phyloP scores from a whole-genome alignment of 2,113 vertebrate species.

The Brevimyrus niger region DNA sequence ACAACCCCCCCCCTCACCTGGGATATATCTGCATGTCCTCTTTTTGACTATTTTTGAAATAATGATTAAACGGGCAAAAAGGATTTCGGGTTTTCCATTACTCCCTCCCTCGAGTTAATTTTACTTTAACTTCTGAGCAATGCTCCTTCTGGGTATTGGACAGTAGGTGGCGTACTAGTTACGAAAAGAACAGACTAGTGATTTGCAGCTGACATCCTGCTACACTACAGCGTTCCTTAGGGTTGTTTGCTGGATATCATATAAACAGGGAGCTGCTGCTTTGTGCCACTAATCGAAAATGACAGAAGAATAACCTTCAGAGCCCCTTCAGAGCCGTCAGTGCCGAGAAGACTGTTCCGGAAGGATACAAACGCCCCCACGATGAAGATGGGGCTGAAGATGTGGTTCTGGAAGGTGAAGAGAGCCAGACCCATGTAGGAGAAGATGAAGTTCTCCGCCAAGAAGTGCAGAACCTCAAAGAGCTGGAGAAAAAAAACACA shows the following conservation, averaged over 20 bases:
- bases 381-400: conserved; percentile 93
- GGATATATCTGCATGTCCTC: not conserved
- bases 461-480: conserved; percentile 90
- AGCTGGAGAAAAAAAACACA: conserved; percentile 57
- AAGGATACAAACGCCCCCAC: conserved; percentile 95
- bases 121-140: not conserved
- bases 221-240: not conserved
- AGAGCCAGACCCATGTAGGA: conserved; percentile 95
- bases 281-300: not conserved
- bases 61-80: not conserved
- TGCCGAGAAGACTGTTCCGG: not conserved
- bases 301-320: not conserved
- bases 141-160: not conserved
- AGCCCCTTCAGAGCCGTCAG: not conserved
- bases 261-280: not conserved
- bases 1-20: not conserved
- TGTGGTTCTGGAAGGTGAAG: conserved; percentile 96
- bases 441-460: conserved; percentile 98
- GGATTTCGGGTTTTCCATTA: not conserved
- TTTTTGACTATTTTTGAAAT: not conserved
- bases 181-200: not conserved
- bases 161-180: not conserved
- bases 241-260: not conserved
- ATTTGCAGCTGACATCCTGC: not conserved
- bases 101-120: not conserved